Evolutionary conservation across 1,140 invertebrate species (phyloP).

Genomic region (Pararge aegeria): DNA sequence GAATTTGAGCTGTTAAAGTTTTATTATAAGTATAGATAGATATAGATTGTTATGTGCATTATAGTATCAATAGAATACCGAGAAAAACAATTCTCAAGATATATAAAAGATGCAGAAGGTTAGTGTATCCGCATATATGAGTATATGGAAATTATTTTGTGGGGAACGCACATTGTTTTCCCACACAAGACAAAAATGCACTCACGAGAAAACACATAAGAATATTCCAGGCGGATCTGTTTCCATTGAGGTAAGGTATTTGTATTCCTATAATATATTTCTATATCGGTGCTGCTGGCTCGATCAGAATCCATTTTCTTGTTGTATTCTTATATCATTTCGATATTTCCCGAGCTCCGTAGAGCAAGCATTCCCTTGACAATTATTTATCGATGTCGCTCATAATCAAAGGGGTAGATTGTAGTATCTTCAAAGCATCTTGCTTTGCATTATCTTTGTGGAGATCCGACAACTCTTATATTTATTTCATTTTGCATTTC

Average conservation of each 20-base stretch:
- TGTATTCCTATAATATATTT: neutral
- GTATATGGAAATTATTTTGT: no score
- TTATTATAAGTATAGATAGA: no score
- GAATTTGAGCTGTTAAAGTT: no score
- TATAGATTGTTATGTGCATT: no score
- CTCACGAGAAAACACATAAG: neutral
- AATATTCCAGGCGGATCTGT: neutral
- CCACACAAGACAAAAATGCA: neutral
- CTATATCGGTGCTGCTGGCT: neutral
- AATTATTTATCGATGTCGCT: neutral
- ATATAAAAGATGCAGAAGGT: no score
- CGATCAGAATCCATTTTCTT: neutral
- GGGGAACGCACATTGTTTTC: neutral
- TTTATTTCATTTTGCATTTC: no score
- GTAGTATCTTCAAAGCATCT: neutral
- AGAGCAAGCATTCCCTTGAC: neutral
- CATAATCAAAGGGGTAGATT: neutral
- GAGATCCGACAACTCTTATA: no score
- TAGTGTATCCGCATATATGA: no score
- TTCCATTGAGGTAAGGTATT: neutral
- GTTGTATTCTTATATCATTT: neutral
- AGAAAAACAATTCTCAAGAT: no score
- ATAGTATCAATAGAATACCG: no score
- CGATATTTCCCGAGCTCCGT: neutral
- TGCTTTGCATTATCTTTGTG: neutral